A percentile compares a stretch with the other conserved stretches of the same genome.
Conservation (phyloP, 1,140 invertebrate genomes). For the Mycetomoellerius zeteki region DNA sequence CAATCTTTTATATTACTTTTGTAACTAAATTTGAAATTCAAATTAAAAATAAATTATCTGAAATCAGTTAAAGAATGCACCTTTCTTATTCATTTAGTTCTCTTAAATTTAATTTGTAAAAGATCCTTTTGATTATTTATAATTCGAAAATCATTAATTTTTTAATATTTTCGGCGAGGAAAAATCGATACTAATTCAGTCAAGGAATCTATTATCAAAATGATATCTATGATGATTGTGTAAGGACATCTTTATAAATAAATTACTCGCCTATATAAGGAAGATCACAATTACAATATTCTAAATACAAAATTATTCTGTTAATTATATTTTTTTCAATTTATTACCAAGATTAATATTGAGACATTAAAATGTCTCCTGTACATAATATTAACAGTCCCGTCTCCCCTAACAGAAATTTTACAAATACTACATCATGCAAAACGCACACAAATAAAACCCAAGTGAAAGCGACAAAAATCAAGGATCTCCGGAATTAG, state of each 20-base stretch:
- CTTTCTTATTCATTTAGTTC: background rate
- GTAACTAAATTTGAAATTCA: background rate
- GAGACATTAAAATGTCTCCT: background rate
- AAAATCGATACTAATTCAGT: background rate
- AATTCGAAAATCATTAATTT: background rate
- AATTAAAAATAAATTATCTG: background rate
- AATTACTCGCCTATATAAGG: background rate
- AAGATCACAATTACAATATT: background rate
- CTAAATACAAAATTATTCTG: background rate
- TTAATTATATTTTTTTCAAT: background rate
- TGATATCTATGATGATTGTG: background rate
- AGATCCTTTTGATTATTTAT: background rate
- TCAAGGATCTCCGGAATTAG: background rate
- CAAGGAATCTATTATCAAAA: background rate
- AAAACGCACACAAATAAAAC: background rate
- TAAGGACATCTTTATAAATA: background rate
- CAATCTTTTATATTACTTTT: background rate
- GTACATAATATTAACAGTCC: conserved; percentile 17
- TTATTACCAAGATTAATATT: conserved; percentile 27
- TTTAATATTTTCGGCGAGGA: background rate
- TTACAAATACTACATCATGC: conserved; percentile 6
- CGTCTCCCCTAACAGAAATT: background rate
- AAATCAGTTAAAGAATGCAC: background rate
- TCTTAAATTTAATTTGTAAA: background rate
- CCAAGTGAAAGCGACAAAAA: background rate